Evolutionary conservation across 2,888 invertebrate genomes (phyloP), one percentile per base, ranked within the genome.

Genomic region (Agrilus cyanescens): DNA sequence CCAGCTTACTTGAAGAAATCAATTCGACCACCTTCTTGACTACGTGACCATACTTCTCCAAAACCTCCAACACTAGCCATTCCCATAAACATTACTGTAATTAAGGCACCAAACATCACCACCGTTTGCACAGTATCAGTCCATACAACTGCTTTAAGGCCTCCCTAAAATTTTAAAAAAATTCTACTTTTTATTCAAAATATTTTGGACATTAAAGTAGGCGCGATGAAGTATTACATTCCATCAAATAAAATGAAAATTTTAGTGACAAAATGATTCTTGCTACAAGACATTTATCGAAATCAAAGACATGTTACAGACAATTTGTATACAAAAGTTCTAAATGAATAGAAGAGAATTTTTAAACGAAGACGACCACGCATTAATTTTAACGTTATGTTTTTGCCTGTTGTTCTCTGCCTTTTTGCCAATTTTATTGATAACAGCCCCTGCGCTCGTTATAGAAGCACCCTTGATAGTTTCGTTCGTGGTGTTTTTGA

Each of bases 141-240:
- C 85, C 85, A 85, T 7, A 85, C 82, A 0, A 85, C 85, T 4
- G 85, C 85, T 64, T 82, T 84, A 18, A 85, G 64, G 4, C 85
- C 84, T 45, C 82, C 84, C 84, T 84, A 59, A 35, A 68, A 25
- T 10, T 10, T 25, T 25, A 10, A 65, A 30, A 32, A 12, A 34
- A n/a, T n/a, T 18, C 13, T 15, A 6, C 12, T 15, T 15, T 34
- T 34, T 10, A 34, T 3, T n/a, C 16, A 12, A 14, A 4, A 12
- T 5, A 13, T 34, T 34, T 16, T 13, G 13, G n/a, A 34, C 34
- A 34, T 16, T 30, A 33, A 16, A 42, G 29, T 25, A 20, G n/a
- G 38, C 18, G 16, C 34, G 2, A 12, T 8, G 6, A 15, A 16
- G 13, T 14, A 13, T 4, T 30, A 30, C 8, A 20, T 37, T 15